Evolutionary conservation across 2,888 invertebrate genomes (phyloP), one percentile per base, ranked within the genome.

Genomic region (Agrochola macilenta): DNA sequence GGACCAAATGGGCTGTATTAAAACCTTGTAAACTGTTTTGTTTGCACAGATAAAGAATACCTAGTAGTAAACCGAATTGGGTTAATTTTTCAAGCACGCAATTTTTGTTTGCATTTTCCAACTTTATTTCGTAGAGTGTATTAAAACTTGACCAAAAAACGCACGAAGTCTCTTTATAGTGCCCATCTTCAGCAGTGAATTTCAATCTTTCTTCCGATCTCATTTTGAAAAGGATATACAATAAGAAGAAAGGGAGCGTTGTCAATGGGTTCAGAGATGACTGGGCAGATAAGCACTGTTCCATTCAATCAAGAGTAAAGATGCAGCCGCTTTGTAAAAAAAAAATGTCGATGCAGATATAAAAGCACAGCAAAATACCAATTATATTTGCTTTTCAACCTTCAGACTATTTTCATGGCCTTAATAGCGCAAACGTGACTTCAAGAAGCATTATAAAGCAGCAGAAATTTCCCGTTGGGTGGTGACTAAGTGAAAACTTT

Each of bases 401-500:
- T 83, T 81, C 66, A 64, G 63, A 79, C 39, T 71, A 85, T 81
- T 83, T 78, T 86, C 76, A 79, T 76, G 78, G 52, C 52, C 71
- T 58, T 81, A 74, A 87, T 85, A 64, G 72, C 79, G 70, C 39
- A 77, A 83, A 81, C 83, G 81, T 86, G 76, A 86, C 83, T 83
- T 66, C 81, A 83, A 78, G 71, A 79, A 75, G 76, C 76, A 80
- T 81, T 81, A 81, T 76, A 81, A 87, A 80, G 76, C 69, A 75
- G 70, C 68, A 75, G 78, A 85, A 86, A 79, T 78, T 76, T 82
- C 63, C 84, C 76, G 73, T 74, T 70, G 60, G 74, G 57, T 77
- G 70, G 77, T 69, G 84, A 77, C 78, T 81, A 85, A 87, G 84
- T 87, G 77, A 79, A 87, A 87, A 85, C 77, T 86, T 85, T 86